Evolutionary conservation across 2,113 vertebrate genomes (phyloP).

Genomic region (Bombycilla garrulus): DNA sequence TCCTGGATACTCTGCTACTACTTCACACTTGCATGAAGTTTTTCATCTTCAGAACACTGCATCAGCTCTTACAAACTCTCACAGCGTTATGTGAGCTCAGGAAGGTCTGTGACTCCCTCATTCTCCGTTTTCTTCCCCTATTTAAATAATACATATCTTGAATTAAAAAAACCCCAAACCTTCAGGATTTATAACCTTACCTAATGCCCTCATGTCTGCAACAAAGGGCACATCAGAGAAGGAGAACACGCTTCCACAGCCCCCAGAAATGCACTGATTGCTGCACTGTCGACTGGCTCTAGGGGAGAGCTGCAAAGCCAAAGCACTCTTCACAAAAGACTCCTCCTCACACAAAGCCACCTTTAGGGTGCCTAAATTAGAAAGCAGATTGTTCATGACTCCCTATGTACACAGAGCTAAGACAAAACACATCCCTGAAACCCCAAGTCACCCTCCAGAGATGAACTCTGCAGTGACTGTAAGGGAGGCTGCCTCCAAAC

Average conservation of each 20-base stretch:
- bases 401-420: rapidly evolving
- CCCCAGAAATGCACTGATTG: background rate
- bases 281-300: background rate
- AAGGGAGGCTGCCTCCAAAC: background rate
- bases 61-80: background rate
- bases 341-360: background rate
- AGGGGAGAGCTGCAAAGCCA: background rate
- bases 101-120: background rate
- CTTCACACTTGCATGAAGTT: background rate
- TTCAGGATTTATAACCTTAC: background rate
- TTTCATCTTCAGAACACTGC: background rate
- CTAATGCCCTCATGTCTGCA: background rate
- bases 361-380: background rate
- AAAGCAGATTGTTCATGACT: background rate
- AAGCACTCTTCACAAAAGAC: background rate
- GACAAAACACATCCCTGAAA: background rate
- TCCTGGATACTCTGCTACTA: background rate
- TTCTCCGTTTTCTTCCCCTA: background rate
- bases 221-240: background rate
- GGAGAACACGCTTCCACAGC: background rate
- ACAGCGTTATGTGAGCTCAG: rapidly evolving
- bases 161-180: background rate
- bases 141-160: background rate
- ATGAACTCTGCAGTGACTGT: rapidly evolving
- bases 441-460: background rate